Percentiles rank a stretch among this genome's conserved stretches.
These are phyloP conservation scores for Clistopyga incitator DNA, from an alignment of 2,888 invertebrate genomes.

Conservation along the genomic window DNA sequence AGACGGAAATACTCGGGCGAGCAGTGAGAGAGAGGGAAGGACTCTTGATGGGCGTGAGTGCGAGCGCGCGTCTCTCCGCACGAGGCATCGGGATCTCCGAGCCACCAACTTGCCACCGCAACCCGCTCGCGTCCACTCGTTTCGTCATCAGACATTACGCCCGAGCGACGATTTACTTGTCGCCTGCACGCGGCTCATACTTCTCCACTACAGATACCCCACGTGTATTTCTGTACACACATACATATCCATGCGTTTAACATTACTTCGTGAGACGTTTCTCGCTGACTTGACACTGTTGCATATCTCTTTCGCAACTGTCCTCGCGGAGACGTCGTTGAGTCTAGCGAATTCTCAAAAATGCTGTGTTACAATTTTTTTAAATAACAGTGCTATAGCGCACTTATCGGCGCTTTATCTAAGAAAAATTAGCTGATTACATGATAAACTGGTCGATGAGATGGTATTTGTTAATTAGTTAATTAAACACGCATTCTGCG, in stretches of 20 bases:
- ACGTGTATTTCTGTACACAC: too few relatives aligned
- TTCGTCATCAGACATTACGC: conserved; percentile 36
- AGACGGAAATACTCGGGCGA: conserved; percentile 58
- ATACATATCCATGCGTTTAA: neutral
- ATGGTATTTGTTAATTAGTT: too few relatives aligned
- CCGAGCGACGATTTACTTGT: conserved; percentile 52
- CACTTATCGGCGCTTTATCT: neutral
- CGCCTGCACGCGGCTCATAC: conserved; percentile 26
- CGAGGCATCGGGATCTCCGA: conserved; percentile 38
- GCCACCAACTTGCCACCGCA: conserved; percentile 27
- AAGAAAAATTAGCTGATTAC: neutral
- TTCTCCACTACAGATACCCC: neutral
- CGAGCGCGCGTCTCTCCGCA: neutral
- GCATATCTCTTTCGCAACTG: conserved; percentile 22
- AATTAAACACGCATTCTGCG: neutral
- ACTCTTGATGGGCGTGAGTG: conserved; percentile 40
- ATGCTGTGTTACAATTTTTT: neutral
- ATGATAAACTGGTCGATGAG: too few relatives aligned
- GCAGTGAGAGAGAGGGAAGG: conserved; percentile 14
- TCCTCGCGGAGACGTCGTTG: conserved; percentile 1
- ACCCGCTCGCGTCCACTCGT: conserved; percentile 24
- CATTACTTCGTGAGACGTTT: conserved; percentile 23
- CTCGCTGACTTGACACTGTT: conserved; percentile 21
- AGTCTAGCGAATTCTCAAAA: conserved; percentile 22
- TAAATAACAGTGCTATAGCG: neutral